Evolutionary conservation across 1,140 invertebrate genomes (phyloP).

Genomic region (Drosophila mauritiana): DNA sequence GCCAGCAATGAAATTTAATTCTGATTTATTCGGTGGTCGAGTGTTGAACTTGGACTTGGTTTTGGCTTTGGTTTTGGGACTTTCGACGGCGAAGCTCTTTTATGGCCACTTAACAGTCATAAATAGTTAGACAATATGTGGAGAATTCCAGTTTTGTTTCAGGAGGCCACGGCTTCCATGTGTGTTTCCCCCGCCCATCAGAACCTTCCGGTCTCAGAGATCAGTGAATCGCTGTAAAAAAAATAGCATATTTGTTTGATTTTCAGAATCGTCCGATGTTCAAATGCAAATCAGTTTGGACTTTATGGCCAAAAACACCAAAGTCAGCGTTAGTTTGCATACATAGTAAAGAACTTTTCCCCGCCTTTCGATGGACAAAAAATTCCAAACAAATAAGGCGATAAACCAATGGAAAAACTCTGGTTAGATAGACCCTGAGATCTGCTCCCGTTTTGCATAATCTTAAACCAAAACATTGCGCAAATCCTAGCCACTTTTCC

Average conservation of each 20-base stretch:
- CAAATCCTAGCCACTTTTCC: slow-evolving; percentile 28
- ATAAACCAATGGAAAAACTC: not conserved
- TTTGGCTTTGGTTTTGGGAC: slow-evolving; percentile 10
- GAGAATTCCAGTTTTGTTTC: slow-evolving; percentile 35
- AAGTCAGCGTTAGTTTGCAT: slow-evolving; percentile 48
- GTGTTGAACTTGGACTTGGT: slow-evolving; percentile 24
- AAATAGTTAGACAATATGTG: slow-evolving; percentile 41
- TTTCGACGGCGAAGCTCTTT: slow-evolving; percentile 40
- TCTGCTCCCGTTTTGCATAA: slow-evolving; percentile 43
- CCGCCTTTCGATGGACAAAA: slow-evolving; percentile 2
- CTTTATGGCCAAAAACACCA: slow-evolving; percentile 21
- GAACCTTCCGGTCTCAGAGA: slow-evolving; percentile 21
- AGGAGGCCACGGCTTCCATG: slow-evolving; percentile 17
- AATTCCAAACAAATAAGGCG: not conserved
- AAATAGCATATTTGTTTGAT: slow-evolving; percentile 66
- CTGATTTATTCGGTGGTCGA: slow-evolving; percentile 27
- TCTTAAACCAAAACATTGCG: slow-evolving; percentile 20
- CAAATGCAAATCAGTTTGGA: slow-evolving; percentile 66
- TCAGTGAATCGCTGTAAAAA: slow-evolving; percentile 57
- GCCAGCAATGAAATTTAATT: slow-evolving; percentile 31
- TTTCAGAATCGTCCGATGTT: slow-evolving; percentile 29
- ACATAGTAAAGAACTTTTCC: slow-evolving; percentile 47
- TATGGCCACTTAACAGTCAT: slow-evolving; percentile 49
- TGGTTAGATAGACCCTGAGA: not conserved
- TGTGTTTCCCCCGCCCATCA: not conserved